Percentiles rank a stretch among this genome's conserved stretches.
Conservation (phyloP, 2,888 invertebrate genomes). For the Drosophila neutralis region DNA sequence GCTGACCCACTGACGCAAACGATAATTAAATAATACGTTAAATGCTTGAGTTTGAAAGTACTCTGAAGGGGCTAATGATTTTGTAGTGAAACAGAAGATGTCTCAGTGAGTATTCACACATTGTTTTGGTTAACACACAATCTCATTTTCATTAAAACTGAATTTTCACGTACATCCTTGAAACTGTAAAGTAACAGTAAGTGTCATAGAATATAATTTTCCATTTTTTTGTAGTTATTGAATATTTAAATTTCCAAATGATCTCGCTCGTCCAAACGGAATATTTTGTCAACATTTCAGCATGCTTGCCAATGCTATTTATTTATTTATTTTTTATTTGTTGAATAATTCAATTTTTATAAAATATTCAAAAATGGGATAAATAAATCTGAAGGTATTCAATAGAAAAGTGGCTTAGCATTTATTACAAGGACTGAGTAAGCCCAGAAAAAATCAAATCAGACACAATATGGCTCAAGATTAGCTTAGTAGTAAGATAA, state of each 20-base stretch:
- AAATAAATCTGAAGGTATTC: neutral
- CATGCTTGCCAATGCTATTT: neutral
- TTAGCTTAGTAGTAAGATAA: too few species aligned
- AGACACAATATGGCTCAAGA: neutral
- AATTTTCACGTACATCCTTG: too few species aligned
- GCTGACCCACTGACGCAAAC: neutral
- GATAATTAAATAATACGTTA: neutral
- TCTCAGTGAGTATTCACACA: neutral
- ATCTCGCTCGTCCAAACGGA: too few species aligned
- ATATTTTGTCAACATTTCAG: too few species aligned
- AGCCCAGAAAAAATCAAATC: neutral
- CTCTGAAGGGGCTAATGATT: neutral
- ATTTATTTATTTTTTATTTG: neutral
- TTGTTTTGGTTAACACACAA: neutral
- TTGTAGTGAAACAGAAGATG: neutral
- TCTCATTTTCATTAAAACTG: too few species aligned
- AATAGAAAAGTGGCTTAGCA: neutral
- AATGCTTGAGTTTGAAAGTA: neutral
- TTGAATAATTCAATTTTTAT: neutral
- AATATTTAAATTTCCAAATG: neutral
- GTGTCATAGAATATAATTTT: neutral
- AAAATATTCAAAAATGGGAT: too few species aligned
- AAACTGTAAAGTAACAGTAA: too few species aligned
- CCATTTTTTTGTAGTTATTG: neutral
- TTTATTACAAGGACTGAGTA: neutral